Percentiles rank a stretch among this genome's conserved stretches.
Evolutionary conservation across 2,797 vertebrate genomes (phyloP).

Genomic region (Fundulus diaphanus): DNA sequence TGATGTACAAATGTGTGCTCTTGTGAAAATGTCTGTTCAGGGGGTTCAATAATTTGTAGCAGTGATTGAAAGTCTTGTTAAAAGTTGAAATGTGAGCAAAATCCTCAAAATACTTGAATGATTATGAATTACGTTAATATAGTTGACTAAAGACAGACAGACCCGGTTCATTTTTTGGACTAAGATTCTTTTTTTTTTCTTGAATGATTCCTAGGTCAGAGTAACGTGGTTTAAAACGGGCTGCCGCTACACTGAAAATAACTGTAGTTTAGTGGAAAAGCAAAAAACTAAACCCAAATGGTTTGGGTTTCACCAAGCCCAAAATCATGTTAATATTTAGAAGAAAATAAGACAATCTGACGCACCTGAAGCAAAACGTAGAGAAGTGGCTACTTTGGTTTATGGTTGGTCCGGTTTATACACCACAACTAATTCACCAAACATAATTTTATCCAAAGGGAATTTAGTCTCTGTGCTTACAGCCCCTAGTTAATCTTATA

Average conservation of each 20-base stretch:
- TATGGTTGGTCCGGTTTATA: neutral
- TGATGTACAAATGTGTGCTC: neutral
- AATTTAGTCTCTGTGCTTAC: neutral
- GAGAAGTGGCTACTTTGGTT: neutral
- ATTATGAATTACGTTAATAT: too few species aligned
- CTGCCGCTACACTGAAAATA: neutral
- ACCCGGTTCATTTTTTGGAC: neutral
- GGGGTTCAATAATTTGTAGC: slow-evolving; percentile 7
- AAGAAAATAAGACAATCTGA: neutral
- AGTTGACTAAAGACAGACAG: neutral
- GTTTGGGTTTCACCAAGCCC: neutral
- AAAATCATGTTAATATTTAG: neutral
- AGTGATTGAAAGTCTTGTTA: slow-evolving; percentile 5
- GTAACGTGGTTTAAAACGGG: neutral
- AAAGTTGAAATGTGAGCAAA: neutral
- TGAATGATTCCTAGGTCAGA: neutral
- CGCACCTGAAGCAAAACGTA: neutral
- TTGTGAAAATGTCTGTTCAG: neutral
- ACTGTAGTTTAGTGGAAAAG: neutral
- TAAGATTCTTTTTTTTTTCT: neutral
- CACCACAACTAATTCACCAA: neutral
- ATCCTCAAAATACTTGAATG: neutral
- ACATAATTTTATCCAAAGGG: neutral
- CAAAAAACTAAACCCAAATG: neutral
- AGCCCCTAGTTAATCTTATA: neutral